Conservation (phyloP, 2,888 invertebrate genomes). For the Steinernema carpocapsae region DNA sequence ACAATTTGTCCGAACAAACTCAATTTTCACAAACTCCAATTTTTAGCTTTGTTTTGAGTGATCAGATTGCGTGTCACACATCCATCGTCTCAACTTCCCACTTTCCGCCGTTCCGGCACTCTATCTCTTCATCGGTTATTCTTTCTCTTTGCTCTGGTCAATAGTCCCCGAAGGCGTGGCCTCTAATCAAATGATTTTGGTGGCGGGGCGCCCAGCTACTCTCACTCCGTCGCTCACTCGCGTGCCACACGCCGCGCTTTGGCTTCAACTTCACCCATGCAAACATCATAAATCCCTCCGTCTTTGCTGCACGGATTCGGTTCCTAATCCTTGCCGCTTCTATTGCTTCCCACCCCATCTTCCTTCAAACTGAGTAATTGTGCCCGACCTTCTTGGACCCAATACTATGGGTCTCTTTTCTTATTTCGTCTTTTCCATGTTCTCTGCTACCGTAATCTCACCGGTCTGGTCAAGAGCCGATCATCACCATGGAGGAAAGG, state of each 20-base stretch:
- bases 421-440: neutral
- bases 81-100: neutral
- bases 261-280: conserved; percentile 30
- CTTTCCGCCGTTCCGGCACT: neutral
- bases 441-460: neutral
- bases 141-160: conserved; percentile 1
- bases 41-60: neutral
- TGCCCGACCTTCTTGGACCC: conserved; percentile 5
- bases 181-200: conserved; percentile 32
- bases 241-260: conserved; percentile 10
- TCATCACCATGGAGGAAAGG: conserved; percentile 15
- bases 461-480: neutral
- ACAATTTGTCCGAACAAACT: no score
- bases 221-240: neutral
- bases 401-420: neutral
- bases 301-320: conserved; percentile 19
- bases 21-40: neutral
- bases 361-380: conserved; percentile 1
- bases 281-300: conserved; percentile 33
- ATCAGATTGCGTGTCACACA: conserved; percentile 14
- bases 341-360: conserved; percentile 14
- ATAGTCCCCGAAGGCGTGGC: neutral
- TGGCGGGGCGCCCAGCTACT: neutral
- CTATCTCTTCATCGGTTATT: conserved; percentile 6
- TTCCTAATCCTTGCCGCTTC: conserved; percentile 21